These are phyloP conservation scores for Polymixis flavicincta DNA, from an alignment of 2,888 invertebrate genomes.

Conservation along the genomic window DNA sequence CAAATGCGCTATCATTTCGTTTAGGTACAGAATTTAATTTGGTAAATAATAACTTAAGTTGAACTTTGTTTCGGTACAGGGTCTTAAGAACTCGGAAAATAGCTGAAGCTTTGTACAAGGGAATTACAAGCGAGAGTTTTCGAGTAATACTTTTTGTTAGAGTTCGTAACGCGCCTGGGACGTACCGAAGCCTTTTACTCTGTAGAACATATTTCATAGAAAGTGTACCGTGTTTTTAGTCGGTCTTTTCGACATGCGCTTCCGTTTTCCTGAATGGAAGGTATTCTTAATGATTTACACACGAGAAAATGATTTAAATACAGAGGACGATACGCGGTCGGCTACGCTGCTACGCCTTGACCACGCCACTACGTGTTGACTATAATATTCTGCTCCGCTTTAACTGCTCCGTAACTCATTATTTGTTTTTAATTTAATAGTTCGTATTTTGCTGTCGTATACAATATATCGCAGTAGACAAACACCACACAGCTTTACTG, in stretches of 20 bases:
- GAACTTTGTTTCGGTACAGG: neutral
- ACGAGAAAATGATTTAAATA: neutral
- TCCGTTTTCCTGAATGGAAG: neutral
- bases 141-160: slow-evolving; percentile 6
- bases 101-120: neutral
- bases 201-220: slow-evolving; percentile 5
- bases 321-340: neutral
- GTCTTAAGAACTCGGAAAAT: neutral
- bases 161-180: neutral
- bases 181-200: neutral
- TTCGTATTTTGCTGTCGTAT: too few species aligned
- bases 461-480: too few species aligned
- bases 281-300: neutral
- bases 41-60: slow-evolving; percentile 6
- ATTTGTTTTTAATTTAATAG: too few species aligned
- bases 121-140: neutral
- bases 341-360: slow-evolving; percentile 10
- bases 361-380: neutral
- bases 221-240: neutral
- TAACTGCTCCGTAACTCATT: neutral
- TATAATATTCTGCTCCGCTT: neutral
- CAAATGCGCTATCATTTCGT: neutral
- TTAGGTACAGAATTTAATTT: slow-evolving; percentile 2
- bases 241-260: neutral
- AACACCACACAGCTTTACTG: too few species aligned